A percentile compares a stretch with the other conserved stretches of the same genome.
Conservation (phyloP, 1,140 invertebrate genomes). For the Nasonia vitripennis region DNA sequence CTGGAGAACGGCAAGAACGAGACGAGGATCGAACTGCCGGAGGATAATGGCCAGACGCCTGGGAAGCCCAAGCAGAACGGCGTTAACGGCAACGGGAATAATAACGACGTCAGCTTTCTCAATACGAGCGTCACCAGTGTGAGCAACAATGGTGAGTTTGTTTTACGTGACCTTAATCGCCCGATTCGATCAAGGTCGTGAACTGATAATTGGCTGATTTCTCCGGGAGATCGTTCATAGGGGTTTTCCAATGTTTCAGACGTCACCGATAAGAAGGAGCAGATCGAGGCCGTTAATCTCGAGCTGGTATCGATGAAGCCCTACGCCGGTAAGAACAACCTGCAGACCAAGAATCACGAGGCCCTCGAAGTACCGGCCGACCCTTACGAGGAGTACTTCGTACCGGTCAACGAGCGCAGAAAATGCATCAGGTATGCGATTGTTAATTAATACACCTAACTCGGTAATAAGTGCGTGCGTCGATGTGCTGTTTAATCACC, state of each 20-base stretch:
- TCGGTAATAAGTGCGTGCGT: not conserved
- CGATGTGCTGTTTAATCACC: not conserved
- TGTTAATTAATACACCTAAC: not conserved
- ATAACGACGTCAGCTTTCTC: constrained; percentile 72
- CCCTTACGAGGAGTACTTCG: constrained; percentile 88
- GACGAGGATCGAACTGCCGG: constrained; percentile 71
- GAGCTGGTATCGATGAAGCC: constrained; percentile 87
- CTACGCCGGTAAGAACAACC: constrained; percentile 75
- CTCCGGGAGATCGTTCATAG: not conserved
- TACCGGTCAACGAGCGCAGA: constrained; percentile 88
- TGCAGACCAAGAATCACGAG: constrained; percentile 83
- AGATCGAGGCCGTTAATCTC: constrained; percentile 85
- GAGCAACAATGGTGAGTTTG: constrained; percentile 66
- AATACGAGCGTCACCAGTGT: constrained; percentile 69
- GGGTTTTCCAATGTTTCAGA: constrained; percentile 57
- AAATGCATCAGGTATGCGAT: constrained; percentile 86
- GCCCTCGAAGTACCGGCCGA: constrained; percentile 80
- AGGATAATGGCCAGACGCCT: constrained; percentile 53
- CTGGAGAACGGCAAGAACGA: constrained; percentile 68
- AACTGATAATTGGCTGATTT: not conserved
- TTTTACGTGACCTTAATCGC: constrained; percentile 24
- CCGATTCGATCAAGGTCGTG: constrained; percentile 39
- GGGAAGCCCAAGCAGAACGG: constrained; percentile 65
- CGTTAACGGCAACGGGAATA: constrained; percentile 68
- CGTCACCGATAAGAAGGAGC: constrained; percentile 69